Evolutionary conservation across 2,113 vertebrate species (phyloP).

Genomic region (rabbit (Oryctolagus cuniculus)): mOryCun1.1 NC_091449.1:44922501-44923000

Average conservation of each 20-base stretch:
- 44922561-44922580: not conserved
- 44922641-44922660: not conserved
- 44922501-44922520: not conserved
- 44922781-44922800: not conserved
- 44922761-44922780: not conserved
- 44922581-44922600: not conserved
- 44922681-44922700: not conserved
- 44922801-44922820: not conserved
- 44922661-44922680: not conserved
- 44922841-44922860: conserved; percentile 14
- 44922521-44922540: not conserved
- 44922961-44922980: conserved; percentile 4
- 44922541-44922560: not conserved
- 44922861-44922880: conserved; percentile 45
- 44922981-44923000: not conserved
- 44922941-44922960: not conserved
- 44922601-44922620: not conserved
- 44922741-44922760: not conserved
- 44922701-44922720: not conserved
- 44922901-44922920: not conserved
- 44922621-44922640: not conserved
- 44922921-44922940: conserved; percentile 8
- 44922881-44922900: not conserved
- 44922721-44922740: not conserved
- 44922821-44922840: not conserved